A percentile compares a stretch with the other conserved stretches of the same genome.
Evolutionary conservation across 2,113 vertebrate genomes (phyloP).

Genomic region (Gnathonemus echidnorhynchus): DNA sequence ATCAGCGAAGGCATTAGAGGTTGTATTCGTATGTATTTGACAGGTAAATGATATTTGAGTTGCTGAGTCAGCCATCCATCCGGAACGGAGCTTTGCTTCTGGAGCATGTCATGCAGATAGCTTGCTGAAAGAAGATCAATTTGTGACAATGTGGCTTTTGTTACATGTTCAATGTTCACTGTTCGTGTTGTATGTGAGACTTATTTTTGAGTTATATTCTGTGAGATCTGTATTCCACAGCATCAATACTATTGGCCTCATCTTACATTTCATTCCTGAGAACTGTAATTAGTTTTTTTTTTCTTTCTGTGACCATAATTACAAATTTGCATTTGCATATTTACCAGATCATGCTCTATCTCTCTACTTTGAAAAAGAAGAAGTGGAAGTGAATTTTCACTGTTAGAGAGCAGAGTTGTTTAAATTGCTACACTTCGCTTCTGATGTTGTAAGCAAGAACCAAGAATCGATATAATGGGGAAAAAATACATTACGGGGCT

Average conservation of each 20-base stretch:
- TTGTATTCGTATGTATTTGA: background rate
- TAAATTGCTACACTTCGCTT: background rate
- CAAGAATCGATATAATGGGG: background rate
- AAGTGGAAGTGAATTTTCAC: background rate
- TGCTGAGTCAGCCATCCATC: background rate
- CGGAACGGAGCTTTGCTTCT: background rate
- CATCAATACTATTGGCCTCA: background rate
- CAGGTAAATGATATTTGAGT: background rate
- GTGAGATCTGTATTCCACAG: background rate
- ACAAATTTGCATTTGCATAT: background rate
- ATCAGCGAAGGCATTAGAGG: background rate
- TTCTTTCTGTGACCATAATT: background rate
- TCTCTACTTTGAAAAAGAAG: background rate
- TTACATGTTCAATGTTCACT: background rate
- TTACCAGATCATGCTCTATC: background rate
- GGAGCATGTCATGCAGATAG: background rate
- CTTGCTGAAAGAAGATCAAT: background rate
- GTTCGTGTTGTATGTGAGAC: background rate
- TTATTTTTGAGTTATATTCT: background rate
- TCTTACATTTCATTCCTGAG: background rate
- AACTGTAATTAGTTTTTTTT: background rate
- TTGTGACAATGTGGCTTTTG: background rate
- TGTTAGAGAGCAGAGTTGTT: background rate
- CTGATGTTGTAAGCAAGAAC: background rate
- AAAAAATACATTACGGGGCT: background rate